Evolutionary conservation across 2,113 vertebrate genomes (phyloP).

Genomic region (Ivindomyrus marchei): DNA sequence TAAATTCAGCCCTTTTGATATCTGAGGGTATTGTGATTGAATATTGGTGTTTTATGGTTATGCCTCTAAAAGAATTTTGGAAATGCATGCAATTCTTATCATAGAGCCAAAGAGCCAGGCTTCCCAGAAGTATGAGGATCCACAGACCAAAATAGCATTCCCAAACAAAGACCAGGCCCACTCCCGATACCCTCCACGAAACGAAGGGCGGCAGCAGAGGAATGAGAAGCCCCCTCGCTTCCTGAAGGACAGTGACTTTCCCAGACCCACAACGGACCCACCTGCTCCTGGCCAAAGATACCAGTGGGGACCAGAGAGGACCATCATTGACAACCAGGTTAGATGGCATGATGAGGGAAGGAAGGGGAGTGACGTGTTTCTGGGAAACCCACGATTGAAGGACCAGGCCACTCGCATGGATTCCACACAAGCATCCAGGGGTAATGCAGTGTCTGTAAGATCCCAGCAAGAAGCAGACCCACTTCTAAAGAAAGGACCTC

Average conservation of each 20-base stretch:
- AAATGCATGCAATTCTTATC: slow-evolving; percentile 37
- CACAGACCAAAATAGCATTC: slow-evolving; percentile 55
- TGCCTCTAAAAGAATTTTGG: background rate
- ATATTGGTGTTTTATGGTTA: background rate
- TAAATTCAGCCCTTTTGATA: background rate
- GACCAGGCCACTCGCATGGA: slow-evolving; percentile 54
- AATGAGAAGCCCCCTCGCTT: slow-evolving; percentile 91
- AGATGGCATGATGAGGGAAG: slow-evolving; percentile 65
- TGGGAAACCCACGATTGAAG: slow-evolving; percentile 68
- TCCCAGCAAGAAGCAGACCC: slow-evolving; percentile 53
- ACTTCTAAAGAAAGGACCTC: slow-evolving; percentile 63
- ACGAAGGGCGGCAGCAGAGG: slow-evolving; percentile 70
- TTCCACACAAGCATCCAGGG: slow-evolving; percentile 26
- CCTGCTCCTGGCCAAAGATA: slow-evolving; percentile 58
- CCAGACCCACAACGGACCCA: slow-evolving; percentile 67
- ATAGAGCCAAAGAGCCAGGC: slow-evolving; percentile 77
- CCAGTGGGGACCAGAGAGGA: slow-evolving; percentile 63
- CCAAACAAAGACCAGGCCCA: slow-evolving; percentile 67
- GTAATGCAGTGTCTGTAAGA: slow-evolving; percentile 26
- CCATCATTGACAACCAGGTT: slow-evolving; percentile 52
- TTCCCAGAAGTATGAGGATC: slow-evolving; percentile 62
- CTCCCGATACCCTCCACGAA: slow-evolving; percentile 65
- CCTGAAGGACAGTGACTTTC: slow-evolving; percentile 76
- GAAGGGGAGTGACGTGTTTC: slow-evolving; percentile 60
- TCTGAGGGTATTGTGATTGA: background rate